These are phyloP conservation scores for Eupeodes corollae DNA, from an alignment of 1,140 invertebrate genomes.

Conservation along the genomic window DNA sequence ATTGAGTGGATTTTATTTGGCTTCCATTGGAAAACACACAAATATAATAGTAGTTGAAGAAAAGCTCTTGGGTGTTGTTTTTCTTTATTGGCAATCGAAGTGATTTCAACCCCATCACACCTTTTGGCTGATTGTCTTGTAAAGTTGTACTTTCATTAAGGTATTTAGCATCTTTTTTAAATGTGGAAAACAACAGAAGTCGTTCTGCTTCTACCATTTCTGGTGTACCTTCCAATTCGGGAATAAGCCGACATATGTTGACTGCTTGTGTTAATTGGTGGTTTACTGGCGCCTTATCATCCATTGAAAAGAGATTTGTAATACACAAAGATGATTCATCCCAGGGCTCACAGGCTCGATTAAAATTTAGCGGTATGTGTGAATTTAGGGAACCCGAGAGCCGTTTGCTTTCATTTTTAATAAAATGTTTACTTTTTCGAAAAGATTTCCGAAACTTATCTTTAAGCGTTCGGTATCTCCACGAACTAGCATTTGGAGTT, in stretches of 20 bases:
- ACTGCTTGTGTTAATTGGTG: constrained; percentile 27
- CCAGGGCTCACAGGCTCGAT: not conserved
- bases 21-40: constrained; percentile 27
- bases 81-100: constrained; percentile 22
- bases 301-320: constrained; percentile 18
- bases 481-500: no score
- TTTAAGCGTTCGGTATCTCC: constrained; percentile 11
- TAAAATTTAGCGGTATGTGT: not conserved
- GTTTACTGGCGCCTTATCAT: constrained; percentile 14
- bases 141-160: no score
- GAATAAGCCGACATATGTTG: constrained; percentile 27
- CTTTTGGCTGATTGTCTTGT: not conserved
- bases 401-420: constrained; percentile 13
- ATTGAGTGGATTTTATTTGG: constrained; percentile 28
- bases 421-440: constrained; percentile 25
- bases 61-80: constrained; percentile 25
- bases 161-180: constrained; percentile 8
- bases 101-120: not conserved
- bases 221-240: constrained; percentile 25
- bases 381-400: constrained; percentile 4
- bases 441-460: constrained; percentile 26
- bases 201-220: constrained; percentile 35
- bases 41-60: constrained; percentile 34
- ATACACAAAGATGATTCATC: not conserved
- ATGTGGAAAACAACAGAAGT: constrained; percentile 21